Evolutionary conservation across 2,113 vertebrate genomes (phyloP).

Genomic region (Stigmatopora nigra): DNA sequence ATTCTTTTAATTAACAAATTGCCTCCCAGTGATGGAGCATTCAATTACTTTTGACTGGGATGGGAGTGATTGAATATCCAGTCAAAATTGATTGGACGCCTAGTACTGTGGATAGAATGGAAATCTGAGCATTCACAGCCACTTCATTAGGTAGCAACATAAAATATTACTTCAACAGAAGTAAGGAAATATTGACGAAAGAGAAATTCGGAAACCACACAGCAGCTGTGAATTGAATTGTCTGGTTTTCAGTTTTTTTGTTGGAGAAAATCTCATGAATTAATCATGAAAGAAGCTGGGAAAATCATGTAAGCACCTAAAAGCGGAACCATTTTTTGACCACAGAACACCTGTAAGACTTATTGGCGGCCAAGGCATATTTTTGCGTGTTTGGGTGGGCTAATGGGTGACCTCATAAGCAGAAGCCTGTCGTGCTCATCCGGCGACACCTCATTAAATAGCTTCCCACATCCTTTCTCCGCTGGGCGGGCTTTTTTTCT

Average conservation of each 20-base stretch:
- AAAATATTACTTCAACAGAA: background rate
- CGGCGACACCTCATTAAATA: conserved; percentile 64
- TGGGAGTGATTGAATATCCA: too few relatives aligned
- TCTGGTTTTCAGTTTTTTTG: conserved; percentile 5
- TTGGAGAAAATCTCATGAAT: conserved; percentile 15
- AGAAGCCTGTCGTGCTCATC: conserved; percentile 47
- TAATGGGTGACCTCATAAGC: conserved; percentile 47
- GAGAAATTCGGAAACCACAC: background rate
- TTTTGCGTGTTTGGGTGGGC: background rate
- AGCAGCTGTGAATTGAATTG: background rate
- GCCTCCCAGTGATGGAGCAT: too few relatives aligned
- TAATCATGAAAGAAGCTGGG: conserved; percentile 29
- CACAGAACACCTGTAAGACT: conserved; percentile 15
- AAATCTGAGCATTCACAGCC: too few relatives aligned
- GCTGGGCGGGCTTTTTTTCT: conserved; percentile 29
- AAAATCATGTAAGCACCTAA: conserved; percentile 30
- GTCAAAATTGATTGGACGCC: too few relatives aligned
- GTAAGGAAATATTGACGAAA: background rate
- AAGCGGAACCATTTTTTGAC: conserved; percentile 30
- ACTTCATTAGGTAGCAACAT: too few relatives aligned
- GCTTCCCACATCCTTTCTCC: conserved; percentile 43
- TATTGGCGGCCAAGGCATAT: background rate
- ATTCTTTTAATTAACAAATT: too few relatives aligned
- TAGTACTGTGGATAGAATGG: too few relatives aligned
- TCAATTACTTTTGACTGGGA: too few relatives aligned